Percentiles rank a stretch among this genome's conserved stretches.
phyloP scores from a whole-genome alignment of 2,113 vertebrate species.

The Opisthocomus hoazin region DNA sequence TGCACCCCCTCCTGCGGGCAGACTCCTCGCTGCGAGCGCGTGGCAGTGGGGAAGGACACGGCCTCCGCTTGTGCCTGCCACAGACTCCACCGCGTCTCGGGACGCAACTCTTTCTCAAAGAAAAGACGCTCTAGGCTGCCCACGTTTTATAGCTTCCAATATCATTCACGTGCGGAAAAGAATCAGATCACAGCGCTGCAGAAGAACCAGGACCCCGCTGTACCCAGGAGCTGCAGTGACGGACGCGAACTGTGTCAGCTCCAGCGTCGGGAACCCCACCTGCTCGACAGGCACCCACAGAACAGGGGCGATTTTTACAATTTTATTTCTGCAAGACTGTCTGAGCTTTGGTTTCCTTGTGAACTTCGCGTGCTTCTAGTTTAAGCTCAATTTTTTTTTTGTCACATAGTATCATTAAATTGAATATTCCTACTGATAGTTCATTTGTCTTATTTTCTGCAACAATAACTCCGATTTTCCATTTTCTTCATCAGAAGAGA shows the following conservation, averaged over 20 bases:
- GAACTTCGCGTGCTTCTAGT: neutral
- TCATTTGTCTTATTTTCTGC: neutral
- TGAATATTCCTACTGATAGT: neutral
- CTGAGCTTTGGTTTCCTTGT: neutral
- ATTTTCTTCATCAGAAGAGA: neutral
- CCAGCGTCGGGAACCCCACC: neutral
- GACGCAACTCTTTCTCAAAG: too few relatives aligned
- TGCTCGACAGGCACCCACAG: neutral
- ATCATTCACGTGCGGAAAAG: neutral
- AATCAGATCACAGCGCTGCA: accelerated
- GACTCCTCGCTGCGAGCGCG: too few relatives aligned
- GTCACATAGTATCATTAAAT: neutral
- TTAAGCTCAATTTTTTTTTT: neutral
- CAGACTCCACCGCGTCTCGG: accelerated
- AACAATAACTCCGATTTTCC: neutral
- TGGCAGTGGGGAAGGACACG: too few relatives aligned
- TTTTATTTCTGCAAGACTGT: neutral
- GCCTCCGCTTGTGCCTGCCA: too few relatives aligned
- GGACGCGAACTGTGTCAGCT: accelerated
- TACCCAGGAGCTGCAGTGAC: neutral
- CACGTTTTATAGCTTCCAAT: neutral
- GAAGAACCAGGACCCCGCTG: accelerated
- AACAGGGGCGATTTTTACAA: accelerated
- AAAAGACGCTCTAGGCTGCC: neutral
- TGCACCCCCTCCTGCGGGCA: too few relatives aligned